A percentile compares a stretch with the other conserved stretches of the same genome.
Conservation (phyloP, 1,140 invertebrate species). For the Helicoverpa zea region DNA sequence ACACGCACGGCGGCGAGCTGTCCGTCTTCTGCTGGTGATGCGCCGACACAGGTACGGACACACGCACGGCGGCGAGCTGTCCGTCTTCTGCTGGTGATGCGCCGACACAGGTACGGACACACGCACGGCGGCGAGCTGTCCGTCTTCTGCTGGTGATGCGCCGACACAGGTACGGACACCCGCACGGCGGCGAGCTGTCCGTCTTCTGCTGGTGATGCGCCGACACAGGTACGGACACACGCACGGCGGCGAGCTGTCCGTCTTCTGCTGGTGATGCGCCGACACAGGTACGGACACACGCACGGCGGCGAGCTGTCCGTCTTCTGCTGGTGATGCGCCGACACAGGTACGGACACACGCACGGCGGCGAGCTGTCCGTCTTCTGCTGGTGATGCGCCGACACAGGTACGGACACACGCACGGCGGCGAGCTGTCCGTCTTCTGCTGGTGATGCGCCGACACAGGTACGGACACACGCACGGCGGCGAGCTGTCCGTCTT, state of each 20-base stretch:
- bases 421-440: constrained; percentile 91
- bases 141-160: constrained; percentile 91
- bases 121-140: constrained; percentile 90
- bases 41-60: neutral
- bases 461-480: constrained; percentile 74
- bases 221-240: constrained; percentile 53
- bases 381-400: constrained; percentile 90
- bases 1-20: constrained; percentile 89
- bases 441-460: constrained; percentile 89
- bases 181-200: constrained; percentile 90
- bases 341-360: constrained; percentile 65
- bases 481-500: constrained; percentile 91
- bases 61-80: constrained; percentile 90
- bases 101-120: too few relatives aligned
- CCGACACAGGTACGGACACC: too few relatives aligned
- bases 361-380: constrained; percentile 91
- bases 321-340: constrained; percentile 90
- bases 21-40: constrained; percentile 92
- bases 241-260: constrained; percentile 90
- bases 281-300: constrained; percentile 55
- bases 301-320: constrained; percentile 91
- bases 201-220: constrained; percentile 91
- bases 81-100: constrained; percentile 92
- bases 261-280: constrained; percentile 91
- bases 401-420: constrained; percentile 72